phyloP scores from a whole-genome alignment of 2,888 invertebrate genomes.

The Yponomeuta malinellus region DNA sequence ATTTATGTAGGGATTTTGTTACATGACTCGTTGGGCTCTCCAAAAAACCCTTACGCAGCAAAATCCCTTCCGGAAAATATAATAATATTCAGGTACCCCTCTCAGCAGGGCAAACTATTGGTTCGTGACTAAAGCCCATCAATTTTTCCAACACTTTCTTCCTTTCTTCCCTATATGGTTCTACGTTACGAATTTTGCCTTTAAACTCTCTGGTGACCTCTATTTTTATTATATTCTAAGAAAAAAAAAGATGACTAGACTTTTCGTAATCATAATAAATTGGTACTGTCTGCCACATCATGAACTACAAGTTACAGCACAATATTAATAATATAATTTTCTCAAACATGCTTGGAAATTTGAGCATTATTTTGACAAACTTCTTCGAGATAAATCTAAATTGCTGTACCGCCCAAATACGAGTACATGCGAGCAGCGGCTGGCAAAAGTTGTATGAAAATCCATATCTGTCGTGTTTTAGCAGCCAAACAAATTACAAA shows the following conservation, averaged over 20 bases:
- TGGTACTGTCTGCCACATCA: neutral
- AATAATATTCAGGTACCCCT: neutral
- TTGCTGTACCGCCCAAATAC: too few relatives aligned
- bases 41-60: neutral
- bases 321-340: too few relatives aligned
- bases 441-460: too few relatives aligned
- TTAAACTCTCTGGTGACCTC: neutral
- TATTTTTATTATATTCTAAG: neutral
- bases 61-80: conserved; percentile 7
- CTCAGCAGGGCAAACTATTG: conserved; percentile 22
- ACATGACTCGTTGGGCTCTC: neutral
- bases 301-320: neutral
- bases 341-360: too few relatives aligned
- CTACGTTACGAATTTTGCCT: neutral
- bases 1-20: neutral
- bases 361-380: too few relatives aligned
- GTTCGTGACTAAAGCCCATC: conserved; percentile 31
- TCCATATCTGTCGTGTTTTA: too few relatives aligned
- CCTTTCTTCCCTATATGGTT: conserved; percentile 3
- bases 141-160: conserved; percentile 14
- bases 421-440: too few relatives aligned
- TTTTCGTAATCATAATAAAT: neutral
- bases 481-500: too few relatives aligned
- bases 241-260: neutral
- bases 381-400: too few relatives aligned